phyloP scores from a whole-genome alignment of 2,888 invertebrate species.

The Stramonita haemastoma region DNA sequence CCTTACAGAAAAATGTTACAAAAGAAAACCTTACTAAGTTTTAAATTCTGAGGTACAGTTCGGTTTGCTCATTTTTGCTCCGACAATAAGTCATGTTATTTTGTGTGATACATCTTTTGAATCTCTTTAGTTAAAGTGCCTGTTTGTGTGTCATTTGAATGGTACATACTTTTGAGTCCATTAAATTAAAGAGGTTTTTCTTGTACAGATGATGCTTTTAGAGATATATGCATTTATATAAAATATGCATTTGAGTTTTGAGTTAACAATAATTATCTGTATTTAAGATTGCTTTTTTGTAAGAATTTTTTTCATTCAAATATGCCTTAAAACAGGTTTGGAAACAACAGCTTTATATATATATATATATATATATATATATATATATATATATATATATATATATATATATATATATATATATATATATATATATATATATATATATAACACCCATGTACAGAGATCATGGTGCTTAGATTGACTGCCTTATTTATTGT shows the following conservation, averaged over 20 bases:
- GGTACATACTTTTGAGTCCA: neutral
- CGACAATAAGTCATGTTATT: neutral
- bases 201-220: neutral
- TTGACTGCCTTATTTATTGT: neutral
- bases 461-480: neutral
- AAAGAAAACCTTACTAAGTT: too few relatives aligned
- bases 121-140: neutral
- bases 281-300: too few relatives aligned
- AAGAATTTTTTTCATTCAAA: neutral
- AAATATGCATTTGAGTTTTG: neutral
- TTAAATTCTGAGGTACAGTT: too few relatives aligned
- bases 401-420: neutral
- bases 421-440: neutral
- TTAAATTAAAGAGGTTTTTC: neutral
- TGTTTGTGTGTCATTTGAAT: neutral
- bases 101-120: neutral
- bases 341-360: neutral
- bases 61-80: neutral
- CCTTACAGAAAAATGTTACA: too few relatives aligned
- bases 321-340: neutral
- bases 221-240: neutral
- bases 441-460: neutral
- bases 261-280: neutral
- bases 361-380: neutral
- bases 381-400: neutral